Base-by-base conservation (phyloP, 2,888 invertebrate genomes). In the Rhamnusium bicolor region DNA sequence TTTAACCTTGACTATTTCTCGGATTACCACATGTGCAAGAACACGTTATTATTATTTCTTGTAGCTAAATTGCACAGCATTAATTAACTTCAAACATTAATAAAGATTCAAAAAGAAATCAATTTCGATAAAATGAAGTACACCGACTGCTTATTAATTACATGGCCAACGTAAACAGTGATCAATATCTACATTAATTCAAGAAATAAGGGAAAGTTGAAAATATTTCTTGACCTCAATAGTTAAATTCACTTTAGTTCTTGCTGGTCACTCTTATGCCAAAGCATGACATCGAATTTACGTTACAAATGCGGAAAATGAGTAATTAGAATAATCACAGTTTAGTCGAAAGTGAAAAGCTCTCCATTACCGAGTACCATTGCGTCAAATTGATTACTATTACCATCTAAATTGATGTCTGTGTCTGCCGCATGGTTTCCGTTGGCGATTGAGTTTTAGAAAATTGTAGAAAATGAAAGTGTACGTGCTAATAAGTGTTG, bases 151-250 rank as follows among this genome's bases (percentile, higher is more conserved):
- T n/a, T 40, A 19, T 7, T 19, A 62, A 71, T 56, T 62, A 32
- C 12, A 8, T 29, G 24, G 12, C 54, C 61, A 24, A 67, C 19
- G 29, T 24, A n/a, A 32, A 5, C 16, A 21, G 18, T 18, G 63
- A 71, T 68, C 68, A 65, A 69, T 74, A 74, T 61, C 69, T 69
- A 67, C 68, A 66, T 69, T 68, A 46, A 70, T 68, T 47, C 68
- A 72, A 70, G 71, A 72, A 73, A 77, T 78, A 76, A 78, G 74
- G 78, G 78, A 75, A 78, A 78, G 74, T 74, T 70, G 68, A 54
- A 46, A 60, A 70, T 62, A 56, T 72, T 71, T 69, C 66, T 60
- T 71, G 76, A 69, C 78, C 78, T 76, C 78, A 67, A 74, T 77
- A 61, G 62, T 69, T 40, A 53, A 19, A 69, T 66, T 68, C 47